These are phyloP conservation scores for Leptoclinus maculatus DNA, from an alignment of 2,797 vertebrate genomes.

Conservation along the genomic window DNA sequence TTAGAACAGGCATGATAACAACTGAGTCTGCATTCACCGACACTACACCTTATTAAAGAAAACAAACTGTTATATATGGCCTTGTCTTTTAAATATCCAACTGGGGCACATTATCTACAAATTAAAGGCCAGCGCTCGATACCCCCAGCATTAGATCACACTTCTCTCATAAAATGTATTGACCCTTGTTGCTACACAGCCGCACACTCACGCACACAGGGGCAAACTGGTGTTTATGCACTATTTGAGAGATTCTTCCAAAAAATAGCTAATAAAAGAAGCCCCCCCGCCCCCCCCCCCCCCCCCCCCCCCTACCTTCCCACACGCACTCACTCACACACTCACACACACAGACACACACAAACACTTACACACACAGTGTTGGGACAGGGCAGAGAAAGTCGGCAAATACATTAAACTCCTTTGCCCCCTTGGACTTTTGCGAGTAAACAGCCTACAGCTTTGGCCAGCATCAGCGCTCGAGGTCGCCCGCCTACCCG, in stretches of 20 bases:
- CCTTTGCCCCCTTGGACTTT: conserved; percentile 63
- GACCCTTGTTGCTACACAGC: conserved; percentile 63
- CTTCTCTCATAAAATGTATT: conserved; percentile 69
- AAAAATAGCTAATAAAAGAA: conserved; percentile 23
- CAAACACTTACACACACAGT: neutral
- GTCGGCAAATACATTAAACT: conserved; percentile 65
- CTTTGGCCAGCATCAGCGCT: conserved; percentile 59
- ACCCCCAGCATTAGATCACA: conserved; percentile 70
- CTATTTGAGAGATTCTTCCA: conserved; percentile 22
- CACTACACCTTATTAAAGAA: conserved; percentile 45
- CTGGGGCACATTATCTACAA: conserved; percentile 68
- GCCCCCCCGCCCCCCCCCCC: neutral
- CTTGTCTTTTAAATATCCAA: conserved; percentile 59
- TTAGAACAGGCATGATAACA: conserved; percentile 84
- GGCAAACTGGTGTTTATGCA: conserved; percentile 11
- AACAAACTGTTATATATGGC: conserved; percentile 48
- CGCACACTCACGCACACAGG: neutral
- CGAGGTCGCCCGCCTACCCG: conserved; percentile 52
- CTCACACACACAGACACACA: neutral
- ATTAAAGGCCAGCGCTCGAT: conserved; percentile 71
- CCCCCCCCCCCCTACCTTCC: neutral
- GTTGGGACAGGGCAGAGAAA: conserved; percentile 54
- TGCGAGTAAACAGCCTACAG: conserved; percentile 61
- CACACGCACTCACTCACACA: neutral
- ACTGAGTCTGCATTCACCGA: conserved; percentile 72